Evolutionary conservation across 2,888 invertebrate genomes (phyloP).

Genomic region (Helobdella robusta): DNA sequence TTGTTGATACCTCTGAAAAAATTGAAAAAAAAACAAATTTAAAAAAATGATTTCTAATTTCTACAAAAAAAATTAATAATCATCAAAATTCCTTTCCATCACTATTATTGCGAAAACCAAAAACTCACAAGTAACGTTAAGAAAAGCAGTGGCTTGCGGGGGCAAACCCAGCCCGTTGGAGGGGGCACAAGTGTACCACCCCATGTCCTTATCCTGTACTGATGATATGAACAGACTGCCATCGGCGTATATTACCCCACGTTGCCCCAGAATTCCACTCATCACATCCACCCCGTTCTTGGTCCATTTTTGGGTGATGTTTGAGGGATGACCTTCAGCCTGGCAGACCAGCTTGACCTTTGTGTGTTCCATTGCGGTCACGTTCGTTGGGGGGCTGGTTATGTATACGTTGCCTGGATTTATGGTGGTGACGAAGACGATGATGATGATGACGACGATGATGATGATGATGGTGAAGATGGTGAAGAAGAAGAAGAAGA

Average conservation of each 20-base stretch:
- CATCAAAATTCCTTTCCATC: too few species aligned
- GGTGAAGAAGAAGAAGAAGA: not conserved
- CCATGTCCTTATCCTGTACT: slow-evolving; percentile 85
- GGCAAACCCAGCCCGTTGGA: slow-evolving; percentile 92
- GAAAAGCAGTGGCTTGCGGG: slow-evolving; percentile 84
- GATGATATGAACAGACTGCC: slow-evolving; percentile 86
- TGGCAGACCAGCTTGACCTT: slow-evolving; percentile 88
- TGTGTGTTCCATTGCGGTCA: slow-evolving; percentile 86
- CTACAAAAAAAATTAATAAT: too few species aligned
- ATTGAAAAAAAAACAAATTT: too few species aligned
- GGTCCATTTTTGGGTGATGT: slow-evolving; percentile 56
- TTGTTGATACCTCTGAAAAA: too few species aligned
- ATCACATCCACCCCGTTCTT: not conserved
- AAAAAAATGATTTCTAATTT: too few species aligned
- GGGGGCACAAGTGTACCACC: slow-evolving; percentile 88
- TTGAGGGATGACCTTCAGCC: slow-evolving; percentile 82
- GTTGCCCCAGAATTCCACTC: slow-evolving; percentile 61
- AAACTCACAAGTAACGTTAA: slow-evolving; percentile 88
- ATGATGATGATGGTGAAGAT: not conserved
- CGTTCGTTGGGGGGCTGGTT: slow-evolving; percentile 85
- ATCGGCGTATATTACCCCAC: slow-evolving; percentile 79
- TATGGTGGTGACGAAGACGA: not conserved
- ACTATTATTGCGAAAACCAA: too few species aligned
- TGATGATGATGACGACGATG: not conserved
- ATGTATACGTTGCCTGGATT: slow-evolving; percentile 83